Evolutionary conservation across 2,888 invertebrate genomes (phyloP).

Genomic region (Cordilura impudica): DNA sequence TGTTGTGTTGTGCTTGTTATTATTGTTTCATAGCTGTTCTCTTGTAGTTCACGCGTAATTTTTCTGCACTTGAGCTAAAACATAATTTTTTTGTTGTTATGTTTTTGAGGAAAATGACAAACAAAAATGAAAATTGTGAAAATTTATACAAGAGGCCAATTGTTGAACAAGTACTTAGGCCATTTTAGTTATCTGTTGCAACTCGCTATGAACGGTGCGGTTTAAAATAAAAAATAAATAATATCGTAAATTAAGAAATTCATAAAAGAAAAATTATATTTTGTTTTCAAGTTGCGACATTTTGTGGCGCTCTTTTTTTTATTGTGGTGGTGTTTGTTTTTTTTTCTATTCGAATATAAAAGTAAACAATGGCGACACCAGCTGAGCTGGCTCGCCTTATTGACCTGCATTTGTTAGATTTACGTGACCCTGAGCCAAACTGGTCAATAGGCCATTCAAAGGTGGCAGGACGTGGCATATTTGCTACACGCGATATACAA

Average conservation of each 20-base stretch:
- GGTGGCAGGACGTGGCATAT: slow-evolving; percentile 85
- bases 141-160: slow-evolving; percentile 53
- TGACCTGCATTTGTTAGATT: slow-evolving; percentile 73
- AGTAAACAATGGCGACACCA: slow-evolving; percentile 70
- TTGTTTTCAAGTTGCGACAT: slow-evolving; percentile 14
- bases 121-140: slow-evolving; percentile 1
- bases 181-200: slow-evolving; percentile 62
- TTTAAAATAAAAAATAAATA: slow-evolving; percentile 31
- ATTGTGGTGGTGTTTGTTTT: neutral
- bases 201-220: slow-evolving; percentile 58
- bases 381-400: slow-evolving; percentile 73
- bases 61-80: slow-evolving; percentile 59
- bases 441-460: slow-evolving; percentile 83
- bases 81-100: slow-evolving; percentile 33
- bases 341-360: neutral
- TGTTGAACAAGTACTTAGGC: slow-evolving; percentile 60
- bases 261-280: neutral
- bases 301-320: slow-evolving; percentile 7
- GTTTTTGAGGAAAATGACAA: slow-evolving; percentile 45
- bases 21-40: slow-evolving; percentile 26
- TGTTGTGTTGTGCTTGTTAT: no score
- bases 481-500: slow-evolving; percentile 83
- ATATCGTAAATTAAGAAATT: slow-evolving; percentile 15
- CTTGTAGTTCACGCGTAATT: slow-evolving; percentile 61
- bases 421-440: slow-evolving; percentile 72